Base-by-base conservation (phyloP, 2,797 vertebrate species). In the Bradypus variegatus region DNA sequence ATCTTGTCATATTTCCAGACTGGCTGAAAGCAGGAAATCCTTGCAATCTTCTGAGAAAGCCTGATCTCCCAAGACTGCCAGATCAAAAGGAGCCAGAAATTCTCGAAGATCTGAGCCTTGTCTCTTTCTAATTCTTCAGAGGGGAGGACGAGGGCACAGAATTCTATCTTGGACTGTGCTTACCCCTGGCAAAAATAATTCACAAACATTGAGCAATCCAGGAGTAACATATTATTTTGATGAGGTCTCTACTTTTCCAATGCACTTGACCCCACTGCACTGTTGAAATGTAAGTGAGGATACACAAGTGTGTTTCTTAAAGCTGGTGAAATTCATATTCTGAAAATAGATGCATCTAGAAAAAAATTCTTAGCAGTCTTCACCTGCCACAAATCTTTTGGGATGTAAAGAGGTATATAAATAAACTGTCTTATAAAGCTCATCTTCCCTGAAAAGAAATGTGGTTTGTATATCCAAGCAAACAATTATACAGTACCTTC, bases 31-130 rank as follows among this genome's bases (percentile, higher is more conserved):
- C 95, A 96, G 95, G 96, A 96, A 96, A 96, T 95, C 93, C 96
- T 95, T 86, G 77, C 92, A 93, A 67, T 95, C 96, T 92, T 95
- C 92, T 89, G 78, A 95, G 95, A 94, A 58, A 95, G 90, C 58
- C 93, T 90, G 86, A 78, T 92, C 94, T 94, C 93, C 75, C 73
- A 92, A 94, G 93, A 91, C 92, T 92, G 93, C 89, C 89, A 94
- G 94, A 95, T 95, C 96, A 96, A 96, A 96, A 95, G 95, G 86
- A 93, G 94, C 80, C 92, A 96, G 94, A 89, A 93, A 94, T 94
- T 94, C 94, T 92, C 58, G 2, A 86, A 90, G 80, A 92, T 79
- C 88, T 92, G 55, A 95, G 83, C 76, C 64, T 48, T 87, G 90
- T 86, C 88, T 95, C 91, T 93, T 76, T 91, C 76, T 70, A 72